Evolutionary conservation across 2,888 invertebrate genomes (phyloP), one percentile per base, ranked within the genome.

Genomic region (Pediacus dermestoides): DNA sequence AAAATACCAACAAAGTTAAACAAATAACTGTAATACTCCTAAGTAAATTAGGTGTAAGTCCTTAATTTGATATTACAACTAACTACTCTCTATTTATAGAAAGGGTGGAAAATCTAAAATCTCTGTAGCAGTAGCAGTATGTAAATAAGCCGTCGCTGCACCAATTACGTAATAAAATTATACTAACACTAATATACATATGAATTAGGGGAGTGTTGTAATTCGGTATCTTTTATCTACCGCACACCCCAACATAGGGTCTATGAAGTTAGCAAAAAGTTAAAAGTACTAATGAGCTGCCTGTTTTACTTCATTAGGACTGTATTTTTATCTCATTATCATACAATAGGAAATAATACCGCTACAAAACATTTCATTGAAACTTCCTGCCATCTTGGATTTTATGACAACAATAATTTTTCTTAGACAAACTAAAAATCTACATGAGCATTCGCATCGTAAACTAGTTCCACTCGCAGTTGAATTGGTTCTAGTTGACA

Each of bases 181-280:
- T 37, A 31, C 49, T 49, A 46, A 47, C 43, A 49, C 48, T 51
- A 49, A 51, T 52, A 52, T 50, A 46, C 47, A 50, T 48, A 50
- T 52, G 52, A 52, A 52, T 48, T 44, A 47, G 43, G 46, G 42
- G 41, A 39, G 41, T 37, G 39, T 38, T 50, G 32, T 37, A 46
- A 44, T 31, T 41, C 30, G 34, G 33, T 30, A 31, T 39, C 43
- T 36, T 49, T 42, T 44, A 40, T 40, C 39, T 43, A 21, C n/a
- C 8, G 12, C 4, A 13, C 4, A 2, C 30, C 37, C 37, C 13
- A 15, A 16, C 23, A 37, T 37, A 30, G 30, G 37, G 37, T 23
- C 23, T 23, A 21, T 21, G 14, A 14, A 36, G n/a, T n/a, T n/a
- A n/a, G n/a, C n/a, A n/a, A 8, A 7, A 8, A 18, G 6, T 18